Conservation (phyloP, 2,113 vertebrate genomes). For the Apodemus speciosus region DNA sequence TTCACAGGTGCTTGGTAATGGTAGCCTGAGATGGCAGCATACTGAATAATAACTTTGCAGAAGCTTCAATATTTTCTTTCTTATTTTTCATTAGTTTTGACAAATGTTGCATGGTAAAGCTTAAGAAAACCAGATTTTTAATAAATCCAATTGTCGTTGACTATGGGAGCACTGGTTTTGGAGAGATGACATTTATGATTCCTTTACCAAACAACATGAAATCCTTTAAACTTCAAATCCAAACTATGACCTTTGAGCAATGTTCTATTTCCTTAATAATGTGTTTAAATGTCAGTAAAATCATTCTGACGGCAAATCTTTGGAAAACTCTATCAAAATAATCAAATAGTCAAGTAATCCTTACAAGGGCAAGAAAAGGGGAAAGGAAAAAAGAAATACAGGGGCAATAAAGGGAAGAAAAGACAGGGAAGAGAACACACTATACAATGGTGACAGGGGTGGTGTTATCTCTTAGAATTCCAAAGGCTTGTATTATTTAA, state of each 20-base stretch:
- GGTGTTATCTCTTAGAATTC: not conserved
- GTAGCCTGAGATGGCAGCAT: not conserved
- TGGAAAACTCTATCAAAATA: conserved; percentile 56
- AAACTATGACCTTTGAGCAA: conserved; percentile 62
- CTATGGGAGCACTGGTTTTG: conserved; percentile 25
- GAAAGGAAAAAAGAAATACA: not conserved
- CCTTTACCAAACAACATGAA: conserved; percentile 65
- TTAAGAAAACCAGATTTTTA: conserved; percentile 59
- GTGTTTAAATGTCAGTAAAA: conserved; percentile 68
- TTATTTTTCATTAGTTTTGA: not conserved
- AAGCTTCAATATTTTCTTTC: conserved; percentile 24
- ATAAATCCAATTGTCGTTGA: conserved; percentile 67
- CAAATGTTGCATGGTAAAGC: conserved; percentile 54
- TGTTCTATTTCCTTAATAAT: conserved; percentile 64
- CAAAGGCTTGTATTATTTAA: not conserved
- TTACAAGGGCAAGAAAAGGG: not conserved
- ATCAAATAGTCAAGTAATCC: conserved; percentile 52
- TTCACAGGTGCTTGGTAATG: not conserved
- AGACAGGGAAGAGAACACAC: not conserved
- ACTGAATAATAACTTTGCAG: conserved; percentile 28
- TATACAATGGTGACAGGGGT: not conserved
- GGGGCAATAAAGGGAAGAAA: not conserved
- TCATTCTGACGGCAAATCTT: conserved; percentile 57
- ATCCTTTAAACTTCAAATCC: conserved; percentile 67
- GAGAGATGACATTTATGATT: conserved; percentile 69